phyloP scores from a whole-genome alignment of 2,888 invertebrate genomes.

The Orchesella flavescens region DNA sequence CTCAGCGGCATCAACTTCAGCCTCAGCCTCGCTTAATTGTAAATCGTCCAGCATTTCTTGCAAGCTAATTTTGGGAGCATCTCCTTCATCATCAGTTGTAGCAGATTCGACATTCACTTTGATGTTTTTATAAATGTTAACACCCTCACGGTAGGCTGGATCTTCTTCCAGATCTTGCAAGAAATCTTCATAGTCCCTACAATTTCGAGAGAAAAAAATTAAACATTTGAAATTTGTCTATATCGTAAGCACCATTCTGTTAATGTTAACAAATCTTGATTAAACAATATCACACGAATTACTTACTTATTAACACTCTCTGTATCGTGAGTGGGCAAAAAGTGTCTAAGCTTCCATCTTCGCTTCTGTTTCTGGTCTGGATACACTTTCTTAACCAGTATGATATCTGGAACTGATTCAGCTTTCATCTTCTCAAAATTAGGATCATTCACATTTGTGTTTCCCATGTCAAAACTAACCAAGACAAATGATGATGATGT shows the following conservation, averaged over 20 bases:
- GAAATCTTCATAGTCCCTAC: constrained; percentile 94
- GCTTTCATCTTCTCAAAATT: constrained; percentile 87
- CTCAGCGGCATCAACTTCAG: constrained; percentile 77
- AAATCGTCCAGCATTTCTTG: constrained; percentile 96
- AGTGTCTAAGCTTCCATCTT: constrained; percentile 86
- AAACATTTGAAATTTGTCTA: neutral
- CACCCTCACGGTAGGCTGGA: constrained; percentile 87
- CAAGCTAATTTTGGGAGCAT: constrained; percentile 81
- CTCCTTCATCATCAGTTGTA: constrained; percentile 77
- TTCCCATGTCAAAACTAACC: constrained; percentile 87
- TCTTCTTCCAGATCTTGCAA: constrained; percentile 98
- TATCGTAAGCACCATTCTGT: neutral
- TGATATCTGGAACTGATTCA: constrained; percentile 86
- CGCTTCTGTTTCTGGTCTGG: constrained; percentile 77
- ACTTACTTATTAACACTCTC: constrained; percentile 70
- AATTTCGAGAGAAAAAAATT: constrained; percentile 71
- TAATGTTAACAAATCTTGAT: too few relatives aligned
- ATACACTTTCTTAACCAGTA: constrained; percentile 94
- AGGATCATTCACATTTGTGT: constrained; percentile 92
- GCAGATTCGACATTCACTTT: constrained; percentile 74
- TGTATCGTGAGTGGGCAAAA: constrained; percentile 68
- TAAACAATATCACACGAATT: neutral
- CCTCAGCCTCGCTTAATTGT: constrained; percentile 85
- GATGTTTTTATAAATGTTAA: constrained; percentile 88
- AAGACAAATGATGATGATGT: neutral